Evolutionary conservation across 2,797 vertebrate genomes (phyloP).

Genomic region (Arvicola amphibius): DNA sequence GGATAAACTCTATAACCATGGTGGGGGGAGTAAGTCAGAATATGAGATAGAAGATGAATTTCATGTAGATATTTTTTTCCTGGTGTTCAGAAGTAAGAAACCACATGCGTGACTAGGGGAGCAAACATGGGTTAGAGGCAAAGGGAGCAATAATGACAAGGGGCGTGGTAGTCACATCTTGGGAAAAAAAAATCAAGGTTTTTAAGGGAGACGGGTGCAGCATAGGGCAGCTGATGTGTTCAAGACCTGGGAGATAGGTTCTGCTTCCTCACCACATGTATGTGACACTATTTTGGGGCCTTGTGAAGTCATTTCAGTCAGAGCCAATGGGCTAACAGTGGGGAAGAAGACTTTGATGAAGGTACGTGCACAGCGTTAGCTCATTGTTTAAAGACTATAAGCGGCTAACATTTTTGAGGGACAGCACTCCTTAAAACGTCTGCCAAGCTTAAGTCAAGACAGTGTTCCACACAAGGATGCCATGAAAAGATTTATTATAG

Average conservation of each 20-base stretch:
- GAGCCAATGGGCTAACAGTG: neutral
- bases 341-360: neutral
- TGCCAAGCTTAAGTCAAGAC: constrained; percentile 38
- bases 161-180: neutral
- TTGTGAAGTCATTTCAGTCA: constrained; percentile 38
- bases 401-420: constrained; percentile 2
- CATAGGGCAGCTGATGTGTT: neutral
- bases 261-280: neutral
- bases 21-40: neutral
- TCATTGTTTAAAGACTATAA: neutral
- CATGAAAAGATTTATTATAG: constrained; percentile 11
- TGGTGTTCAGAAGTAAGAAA: constrained; percentile 58
- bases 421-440: constrained; percentile 11
- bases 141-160: neutral
- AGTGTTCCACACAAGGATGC: constrained; percentile 5
- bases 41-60: constrained; percentile 47
- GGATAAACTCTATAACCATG: neutral
- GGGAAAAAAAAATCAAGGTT: neutral
- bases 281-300: constrained; percentile 3
- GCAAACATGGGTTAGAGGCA: neutral
- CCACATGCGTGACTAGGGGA: constrained; percentile 16
- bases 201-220: neutral
- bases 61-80: neutral
- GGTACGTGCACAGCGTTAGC: neutral
- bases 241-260: neutral